These are phyloP conservation scores for Alcis repandata DNA, from an alignment of 2,888 invertebrate genomes.

Conservation along the genomic window DNA sequence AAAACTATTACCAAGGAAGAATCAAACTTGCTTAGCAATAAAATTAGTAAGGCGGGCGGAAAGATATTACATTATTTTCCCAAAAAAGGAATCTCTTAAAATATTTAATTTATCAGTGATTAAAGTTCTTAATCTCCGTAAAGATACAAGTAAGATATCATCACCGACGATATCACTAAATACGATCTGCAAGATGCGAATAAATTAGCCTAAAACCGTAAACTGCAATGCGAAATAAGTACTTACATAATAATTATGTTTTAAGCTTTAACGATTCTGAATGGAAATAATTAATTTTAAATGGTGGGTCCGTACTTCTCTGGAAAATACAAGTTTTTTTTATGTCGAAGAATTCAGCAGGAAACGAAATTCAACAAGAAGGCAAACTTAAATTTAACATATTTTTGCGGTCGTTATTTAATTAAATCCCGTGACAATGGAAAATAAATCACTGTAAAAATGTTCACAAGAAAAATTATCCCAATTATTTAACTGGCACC, in stretches of 20 bases:
- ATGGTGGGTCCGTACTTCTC: too few species aligned
- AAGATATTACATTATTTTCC: too few species aligned
- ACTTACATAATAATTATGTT: constrained; percentile 2
- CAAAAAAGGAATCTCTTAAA: too few species aligned
- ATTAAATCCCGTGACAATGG: constrained; percentile 19
- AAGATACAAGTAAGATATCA: background rate
- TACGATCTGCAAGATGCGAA: constrained; percentile 7
- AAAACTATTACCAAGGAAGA: too few species aligned
- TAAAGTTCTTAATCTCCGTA: constrained; percentile 1
- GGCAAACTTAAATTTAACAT: background rate
- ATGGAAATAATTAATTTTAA: background rate
- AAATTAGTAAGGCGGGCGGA: too few species aligned
- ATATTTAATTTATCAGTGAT: background rate
- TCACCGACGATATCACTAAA: constrained; percentile 4
- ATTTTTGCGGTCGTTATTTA: constrained; percentile 1
- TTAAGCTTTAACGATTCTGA: background rate
- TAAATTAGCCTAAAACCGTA: constrained; percentile 15
- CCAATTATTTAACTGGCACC: constrained; percentile 27
- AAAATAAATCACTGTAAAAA: constrained; percentile 27
- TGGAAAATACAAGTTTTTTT: background rate
- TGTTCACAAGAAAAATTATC: constrained; percentile 16
- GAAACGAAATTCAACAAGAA: constrained; percentile 1
- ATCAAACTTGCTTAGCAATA: too few species aligned
- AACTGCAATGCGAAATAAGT: background rate
- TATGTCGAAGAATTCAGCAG: background rate